These are phyloP conservation scores for Hepsetus odoe DNA, from an alignment of 2,113 vertebrate genomes.

Conservation along the genomic window DNA sequence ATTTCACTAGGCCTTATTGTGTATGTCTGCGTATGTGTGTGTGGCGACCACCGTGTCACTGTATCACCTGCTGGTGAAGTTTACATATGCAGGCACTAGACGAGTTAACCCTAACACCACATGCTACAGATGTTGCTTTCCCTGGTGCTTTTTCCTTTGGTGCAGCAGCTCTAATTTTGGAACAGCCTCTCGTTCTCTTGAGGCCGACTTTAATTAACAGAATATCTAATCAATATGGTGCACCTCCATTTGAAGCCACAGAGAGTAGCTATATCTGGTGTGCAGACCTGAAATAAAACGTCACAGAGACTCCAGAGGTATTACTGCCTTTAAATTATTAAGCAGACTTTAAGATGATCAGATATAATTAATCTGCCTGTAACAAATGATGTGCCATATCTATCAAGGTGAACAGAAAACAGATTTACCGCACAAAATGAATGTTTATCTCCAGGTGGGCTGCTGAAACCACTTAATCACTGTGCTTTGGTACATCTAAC, in stretches of 20 bases:
- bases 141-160: conserved; percentile 68
- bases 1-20: neutral
- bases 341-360: conserved; percentile 29
- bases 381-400: conserved; percentile 29
- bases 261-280: conserved; percentile 44
- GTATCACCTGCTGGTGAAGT: conserved; percentile 74
- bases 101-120: conserved; percentile 73
- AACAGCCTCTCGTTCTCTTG: conserved; percentile 44
- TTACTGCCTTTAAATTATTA: conserved; percentile 47
- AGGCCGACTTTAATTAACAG: conserved; percentile 54
- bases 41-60: conserved; percentile 61
- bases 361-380: conserved; percentile 37
- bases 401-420: conserved; percentile 33
- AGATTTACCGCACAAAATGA: conserved; percentile 17
- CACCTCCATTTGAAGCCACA: conserved; percentile 44
- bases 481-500: neutral
- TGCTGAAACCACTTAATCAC: neutral
- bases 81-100: conserved; percentile 72
- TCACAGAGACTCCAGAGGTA: conserved; percentile 23
- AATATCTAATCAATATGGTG: conserved; percentile 54
- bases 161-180: conserved; percentile 69
- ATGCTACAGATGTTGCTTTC: conserved; percentile 75
- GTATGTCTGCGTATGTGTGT: conserved; percentile 12
- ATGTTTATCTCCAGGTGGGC: neutral
- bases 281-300: conserved; percentile 33